These are phyloP conservation scores for Limulus polyphemus DNA, from an alignment of 2,888 invertebrate genomes.

Conservation along the genomic window DNA sequence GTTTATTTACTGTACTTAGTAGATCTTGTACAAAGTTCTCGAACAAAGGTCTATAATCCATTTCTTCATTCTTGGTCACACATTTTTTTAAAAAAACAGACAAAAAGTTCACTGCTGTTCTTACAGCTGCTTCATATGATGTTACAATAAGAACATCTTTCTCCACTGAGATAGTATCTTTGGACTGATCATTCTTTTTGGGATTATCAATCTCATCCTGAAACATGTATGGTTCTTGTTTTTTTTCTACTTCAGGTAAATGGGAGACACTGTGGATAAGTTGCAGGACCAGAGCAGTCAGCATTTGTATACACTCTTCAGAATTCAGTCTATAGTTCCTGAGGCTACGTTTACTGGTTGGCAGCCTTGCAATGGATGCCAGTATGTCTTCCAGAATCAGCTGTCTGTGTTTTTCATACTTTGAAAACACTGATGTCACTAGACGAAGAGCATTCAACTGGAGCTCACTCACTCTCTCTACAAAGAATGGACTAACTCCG, in stretches of 20 bases:
- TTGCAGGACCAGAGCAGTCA: conserved; percentile 92
- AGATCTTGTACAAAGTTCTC: conserved; percentile 98
- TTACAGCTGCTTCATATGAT: conserved; percentile 85
- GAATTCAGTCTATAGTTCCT: conserved; percentile 41
- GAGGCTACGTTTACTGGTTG: conserved; percentile 88
- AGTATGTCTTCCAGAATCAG: conserved; percentile 89
- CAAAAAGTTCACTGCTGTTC: conserved; percentile 87
- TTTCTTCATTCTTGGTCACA: conserved; percentile 24
- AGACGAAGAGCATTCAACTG: conserved; percentile 89
- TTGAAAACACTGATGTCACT: conserved; percentile 89
- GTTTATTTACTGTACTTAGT: conserved; percentile 91
- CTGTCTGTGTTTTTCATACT: conserved; percentile 87
- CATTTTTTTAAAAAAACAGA: conserved; percentile 84
- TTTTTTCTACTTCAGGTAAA: conserved; percentile 53
- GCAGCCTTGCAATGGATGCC: conserved; percentile 90
- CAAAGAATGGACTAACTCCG: conserved; percentile 95
- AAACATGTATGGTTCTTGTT: conserved; percentile 8
- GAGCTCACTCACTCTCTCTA: conserved; percentile 82
- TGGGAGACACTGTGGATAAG: conserved; percentile 93
- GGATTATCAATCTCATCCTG: not conserved
- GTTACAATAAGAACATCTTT: conserved; percentile 79
- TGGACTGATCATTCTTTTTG: not conserved
- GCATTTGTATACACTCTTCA: conserved; percentile 95
- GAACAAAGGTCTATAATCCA: conserved; percentile 60
- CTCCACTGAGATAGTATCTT: conserved; percentile 41